phyloP scores from a whole-genome alignment of 2,797 vertebrate genomes.

The Bucorvus abyssinicus region DNA sequence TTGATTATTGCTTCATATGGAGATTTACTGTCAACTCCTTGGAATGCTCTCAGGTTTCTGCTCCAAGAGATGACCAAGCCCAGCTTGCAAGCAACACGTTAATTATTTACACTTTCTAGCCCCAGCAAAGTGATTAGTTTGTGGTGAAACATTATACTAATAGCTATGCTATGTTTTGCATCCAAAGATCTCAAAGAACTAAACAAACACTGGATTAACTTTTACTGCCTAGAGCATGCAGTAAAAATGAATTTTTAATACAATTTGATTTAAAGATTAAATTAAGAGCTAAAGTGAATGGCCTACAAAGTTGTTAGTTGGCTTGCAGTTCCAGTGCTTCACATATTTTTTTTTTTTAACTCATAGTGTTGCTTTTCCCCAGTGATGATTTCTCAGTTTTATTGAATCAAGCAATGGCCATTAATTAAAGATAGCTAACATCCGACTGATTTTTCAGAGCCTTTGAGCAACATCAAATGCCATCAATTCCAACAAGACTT shows the following conservation, averaged over 20 bases:
- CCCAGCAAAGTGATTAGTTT: conserved; percentile 5
- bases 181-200: background rate
- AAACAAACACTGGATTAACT: conserved; percentile 26
- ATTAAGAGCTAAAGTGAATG: background rate
- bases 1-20: background rate
- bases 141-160: conserved; percentile 25
- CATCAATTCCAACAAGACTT: background rate
- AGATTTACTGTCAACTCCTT: background rate
- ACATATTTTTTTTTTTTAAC: background rate
- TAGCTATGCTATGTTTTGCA: background rate
- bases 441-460: background rate
- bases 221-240: background rate
- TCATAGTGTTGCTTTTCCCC: background rate
- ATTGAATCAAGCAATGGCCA: background rate
- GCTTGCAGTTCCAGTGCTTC: background rate
- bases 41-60: conserved; percentile 4
- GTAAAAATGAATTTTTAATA: conserved; percentile 51
- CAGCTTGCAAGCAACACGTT: background rate
- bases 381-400: background rate
- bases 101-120: conserved; percentile 43
- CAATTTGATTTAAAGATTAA: conserved; percentile 2
- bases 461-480: background rate
- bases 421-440: background rate
- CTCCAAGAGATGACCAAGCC: background rate
- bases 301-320: background rate